These are phyloP conservation scores for Nerophis ophidion DNA, from an alignment of 2,113 vertebrate genomes.

Conservation along the genomic window DNA sequence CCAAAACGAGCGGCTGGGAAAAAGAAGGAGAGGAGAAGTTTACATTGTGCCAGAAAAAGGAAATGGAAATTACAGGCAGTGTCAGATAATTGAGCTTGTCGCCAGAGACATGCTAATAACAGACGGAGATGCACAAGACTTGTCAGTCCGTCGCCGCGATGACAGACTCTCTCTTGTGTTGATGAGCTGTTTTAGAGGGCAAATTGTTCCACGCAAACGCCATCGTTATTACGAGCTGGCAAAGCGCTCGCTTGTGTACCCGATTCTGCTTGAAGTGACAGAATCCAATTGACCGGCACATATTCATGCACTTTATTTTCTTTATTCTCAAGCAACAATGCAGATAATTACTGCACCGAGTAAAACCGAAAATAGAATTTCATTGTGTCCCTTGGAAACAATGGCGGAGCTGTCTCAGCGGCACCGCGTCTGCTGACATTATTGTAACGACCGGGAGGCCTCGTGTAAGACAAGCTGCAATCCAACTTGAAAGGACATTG, in stretches of 20 bases:
- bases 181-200: conserved; percentile 80
- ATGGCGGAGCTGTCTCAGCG: conserved; percentile 72
- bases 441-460: conserved; percentile 57
- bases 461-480: conserved; percentile 57
- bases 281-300: conserved; percentile 81
- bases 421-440: conserved; percentile 66
- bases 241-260: conserved; percentile 73
- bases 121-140: conserved; percentile 75
- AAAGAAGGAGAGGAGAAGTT: conserved; percentile 77
- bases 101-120: conserved; percentile 82
- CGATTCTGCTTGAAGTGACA: conserved; percentile 80
- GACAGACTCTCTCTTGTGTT: conserved; percentile 79
- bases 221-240: conserved; percentile 77
- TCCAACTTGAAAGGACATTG: conserved; percentile 39
- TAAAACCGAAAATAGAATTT: conserved; percentile 81
- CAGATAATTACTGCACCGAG: conserved; percentile 79
- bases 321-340: conserved; percentile 80
- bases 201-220: conserved; percentile 81
- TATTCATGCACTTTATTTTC: conserved; percentile 81
- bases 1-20: conserved; percentile 72
- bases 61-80: conserved; percentile 81
- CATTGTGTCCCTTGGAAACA: conserved; percentile 71
- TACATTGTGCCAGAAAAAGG: conserved; percentile 79
- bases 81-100: conserved; percentile 84
- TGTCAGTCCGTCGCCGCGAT: conserved; percentile 76